Percentiles rank a stretch among this genome's conserved stretches.
Evolutionary conservation across 2,888 invertebrate genomes (phyloP).

Genomic region (Tethea ocularis): DNA sequence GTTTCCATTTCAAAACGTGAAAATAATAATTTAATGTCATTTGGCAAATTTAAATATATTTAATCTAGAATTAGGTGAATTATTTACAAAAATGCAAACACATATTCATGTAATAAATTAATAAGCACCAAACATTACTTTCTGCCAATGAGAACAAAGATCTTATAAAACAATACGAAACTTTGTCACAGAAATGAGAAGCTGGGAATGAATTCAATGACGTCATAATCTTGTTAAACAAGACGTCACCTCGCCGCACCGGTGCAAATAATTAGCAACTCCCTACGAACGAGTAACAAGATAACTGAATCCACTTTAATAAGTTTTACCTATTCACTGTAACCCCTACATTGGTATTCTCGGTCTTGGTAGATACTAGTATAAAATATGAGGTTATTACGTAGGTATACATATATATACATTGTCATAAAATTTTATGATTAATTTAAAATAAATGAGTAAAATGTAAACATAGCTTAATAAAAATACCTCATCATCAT

Average conservation of each 20-base stretch:
- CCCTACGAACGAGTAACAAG: constrained; percentile 52
- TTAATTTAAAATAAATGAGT: too few species aligned
- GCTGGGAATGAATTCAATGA: constrained; percentile 41
- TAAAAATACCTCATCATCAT: too few species aligned
- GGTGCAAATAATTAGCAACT: constrained; percentile 71
- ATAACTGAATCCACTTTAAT: constrained; percentile 69
- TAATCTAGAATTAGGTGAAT: too few species aligned
- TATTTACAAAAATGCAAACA: not conserved
- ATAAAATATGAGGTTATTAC: too few species aligned
- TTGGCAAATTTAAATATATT: too few species aligned
- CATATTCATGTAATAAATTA: not conserved
- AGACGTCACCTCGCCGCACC: constrained; percentile 51
- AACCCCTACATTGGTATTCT: constrained; percentile 31
- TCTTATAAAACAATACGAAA: constrained; percentile 24
- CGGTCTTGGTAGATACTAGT: not conserved
- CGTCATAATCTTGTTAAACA: constrained; percentile 52
- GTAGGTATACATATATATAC: too few species aligned
- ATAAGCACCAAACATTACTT: constrained; percentile 17
- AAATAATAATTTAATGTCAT: too few species aligned
- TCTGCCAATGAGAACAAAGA: constrained; percentile 24
- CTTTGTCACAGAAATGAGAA: constrained; percentile 2
- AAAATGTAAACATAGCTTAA: too few species aligned
- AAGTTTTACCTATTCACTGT: constrained; percentile 58
- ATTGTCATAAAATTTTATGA: too few species aligned
- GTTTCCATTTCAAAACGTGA: too few species aligned